phyloP scores from a whole-genome alignment of 2,797 vertebrate species.

The Synanceia verrucosa region DNA sequence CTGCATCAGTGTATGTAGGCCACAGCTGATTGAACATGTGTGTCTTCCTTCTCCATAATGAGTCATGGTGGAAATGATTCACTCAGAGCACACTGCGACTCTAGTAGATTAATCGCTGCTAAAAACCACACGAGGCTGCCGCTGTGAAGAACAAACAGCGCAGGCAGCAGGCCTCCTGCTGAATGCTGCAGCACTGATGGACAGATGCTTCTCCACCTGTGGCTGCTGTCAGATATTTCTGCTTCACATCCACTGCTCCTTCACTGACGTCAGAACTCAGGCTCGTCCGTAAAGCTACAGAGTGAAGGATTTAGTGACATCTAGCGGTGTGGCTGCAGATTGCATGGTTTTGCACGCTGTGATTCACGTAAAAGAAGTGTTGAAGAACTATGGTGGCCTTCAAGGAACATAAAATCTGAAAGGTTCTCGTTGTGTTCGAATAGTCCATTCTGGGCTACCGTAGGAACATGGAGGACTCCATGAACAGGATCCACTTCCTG shows the following conservation, averaged over 20 bases:
- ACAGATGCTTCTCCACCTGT: neutral
- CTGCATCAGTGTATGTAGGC: constrained; percentile 66
- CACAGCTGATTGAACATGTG: constrained; percentile 36
- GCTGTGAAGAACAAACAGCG: constrained; percentile 12
- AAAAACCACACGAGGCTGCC: constrained; percentile 5
- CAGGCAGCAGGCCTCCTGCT: neutral
- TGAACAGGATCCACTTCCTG: no score
- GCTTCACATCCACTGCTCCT: neutral
- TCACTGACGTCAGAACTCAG: neutral
- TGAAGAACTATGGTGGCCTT: no score
- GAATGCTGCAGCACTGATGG: neutral
- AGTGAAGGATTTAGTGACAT: no score
- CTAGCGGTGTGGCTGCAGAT: no score
- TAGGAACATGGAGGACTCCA: no score
- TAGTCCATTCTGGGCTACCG: no score
- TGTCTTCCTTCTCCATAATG: constrained; percentile 29
- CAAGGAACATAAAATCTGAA: no score
- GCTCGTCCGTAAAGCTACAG: no score
- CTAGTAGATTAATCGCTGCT: constrained; percentile 13
- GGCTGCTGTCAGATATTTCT: neutral
- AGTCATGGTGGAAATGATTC: constrained; percentile 29
- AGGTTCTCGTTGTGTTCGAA: no score
- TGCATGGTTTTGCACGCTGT: no score
- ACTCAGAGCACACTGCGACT: constrained; percentile 15
- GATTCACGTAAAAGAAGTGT: no score